phyloP scores from a whole-genome alignment of 2,888 invertebrate genomes.

The Dermolepida albohirtum region DNA sequence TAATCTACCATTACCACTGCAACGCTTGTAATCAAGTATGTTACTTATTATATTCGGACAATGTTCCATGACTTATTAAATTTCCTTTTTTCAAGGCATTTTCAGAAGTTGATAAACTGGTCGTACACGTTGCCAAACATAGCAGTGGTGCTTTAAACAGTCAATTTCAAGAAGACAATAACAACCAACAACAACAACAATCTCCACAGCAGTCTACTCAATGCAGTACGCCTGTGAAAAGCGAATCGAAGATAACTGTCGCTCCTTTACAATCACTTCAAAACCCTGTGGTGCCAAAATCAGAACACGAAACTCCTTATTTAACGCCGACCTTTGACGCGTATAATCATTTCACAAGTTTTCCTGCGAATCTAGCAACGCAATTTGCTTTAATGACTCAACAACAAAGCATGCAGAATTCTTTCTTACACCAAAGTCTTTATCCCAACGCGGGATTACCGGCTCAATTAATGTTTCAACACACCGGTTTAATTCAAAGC shows the following conservation, averaged over 20 bases:
- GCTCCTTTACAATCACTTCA: conserved; percentile 63
- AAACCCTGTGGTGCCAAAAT: conserved; percentile 50
- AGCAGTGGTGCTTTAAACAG: conserved; percentile 70
- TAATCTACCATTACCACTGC: conserved; percentile 85
- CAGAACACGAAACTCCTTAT: conserved; percentile 52
- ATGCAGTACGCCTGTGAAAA: conserved; percentile 53
- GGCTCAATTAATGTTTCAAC: conserved; percentile 64
- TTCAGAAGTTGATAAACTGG: conserved; percentile 76
- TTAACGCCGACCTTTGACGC: conserved; percentile 62
- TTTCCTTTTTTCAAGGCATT: conserved; percentile 68
- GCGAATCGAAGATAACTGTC: conserved; percentile 62
- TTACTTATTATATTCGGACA: neutral
- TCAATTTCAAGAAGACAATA: conserved; percentile 60
- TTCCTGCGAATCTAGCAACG: conserved; percentile 62
- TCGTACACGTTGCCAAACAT: conserved; percentile 79
- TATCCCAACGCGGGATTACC: conserved; percentile 61
- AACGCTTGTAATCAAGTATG: conserved; percentile 79
- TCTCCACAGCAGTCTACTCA: conserved; percentile 57
- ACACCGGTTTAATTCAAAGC: conserved; percentile 60
- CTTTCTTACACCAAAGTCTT: conserved; percentile 61
- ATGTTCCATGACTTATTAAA: neutral
- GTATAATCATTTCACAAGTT: conserved; percentile 62
- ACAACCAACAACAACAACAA: conserved; percentile 55
- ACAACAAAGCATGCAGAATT: conserved; percentile 59
- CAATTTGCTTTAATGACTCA: conserved; percentile 64